These are phyloP conservation scores for Podargus strigoides DNA, from an alignment of 2,797 vertebrate species.

Conservation along the genomic window DNA sequence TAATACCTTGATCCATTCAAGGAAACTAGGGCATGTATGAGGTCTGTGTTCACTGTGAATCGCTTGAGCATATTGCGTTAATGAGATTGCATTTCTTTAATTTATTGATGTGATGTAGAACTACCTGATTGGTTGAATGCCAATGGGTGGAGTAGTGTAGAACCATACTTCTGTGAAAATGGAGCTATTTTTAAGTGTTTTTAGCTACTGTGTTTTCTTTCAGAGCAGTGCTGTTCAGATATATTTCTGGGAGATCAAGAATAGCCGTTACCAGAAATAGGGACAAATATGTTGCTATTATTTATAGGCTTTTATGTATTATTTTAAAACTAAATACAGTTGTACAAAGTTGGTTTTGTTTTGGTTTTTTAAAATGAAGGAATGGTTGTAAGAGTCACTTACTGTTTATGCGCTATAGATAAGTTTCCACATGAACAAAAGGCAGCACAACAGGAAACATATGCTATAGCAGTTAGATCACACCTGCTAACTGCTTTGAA, in stretches of 20 bases:
- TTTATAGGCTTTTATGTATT: not conserved
- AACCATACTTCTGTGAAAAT: not conserved
- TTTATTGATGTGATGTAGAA: slow-evolving; percentile 1
- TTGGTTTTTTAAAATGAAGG: not conserved
- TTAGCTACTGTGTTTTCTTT: not conserved
- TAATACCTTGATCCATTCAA: not conserved
- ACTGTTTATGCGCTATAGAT: not conserved
- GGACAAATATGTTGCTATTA: not conserved
- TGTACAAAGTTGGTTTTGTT: not conserved
- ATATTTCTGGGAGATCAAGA: not conserved
- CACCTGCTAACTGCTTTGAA: slow-evolving; percentile 41
- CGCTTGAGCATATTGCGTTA: not conserved
- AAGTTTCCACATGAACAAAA: not conserved
- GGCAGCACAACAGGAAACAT: slow-evolving; percentile 28
- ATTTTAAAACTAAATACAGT: not conserved
- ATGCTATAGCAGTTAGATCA: slow-evolving; percentile 16
- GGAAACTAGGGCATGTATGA: slow-evolving; percentile 15
- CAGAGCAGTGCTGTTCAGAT: not conserved
- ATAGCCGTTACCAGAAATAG: not conserved
- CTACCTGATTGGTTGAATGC: not conserved
- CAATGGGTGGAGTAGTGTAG: not conserved
- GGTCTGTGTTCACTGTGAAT: not conserved
- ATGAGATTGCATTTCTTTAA: slow-evolving; percentile 38
- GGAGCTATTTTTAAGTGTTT: not conserved
- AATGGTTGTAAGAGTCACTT: not conserved